phyloP scores from a whole-genome alignment of 2,113 vertebrate species.

The Actinemys pallida region DNA sequence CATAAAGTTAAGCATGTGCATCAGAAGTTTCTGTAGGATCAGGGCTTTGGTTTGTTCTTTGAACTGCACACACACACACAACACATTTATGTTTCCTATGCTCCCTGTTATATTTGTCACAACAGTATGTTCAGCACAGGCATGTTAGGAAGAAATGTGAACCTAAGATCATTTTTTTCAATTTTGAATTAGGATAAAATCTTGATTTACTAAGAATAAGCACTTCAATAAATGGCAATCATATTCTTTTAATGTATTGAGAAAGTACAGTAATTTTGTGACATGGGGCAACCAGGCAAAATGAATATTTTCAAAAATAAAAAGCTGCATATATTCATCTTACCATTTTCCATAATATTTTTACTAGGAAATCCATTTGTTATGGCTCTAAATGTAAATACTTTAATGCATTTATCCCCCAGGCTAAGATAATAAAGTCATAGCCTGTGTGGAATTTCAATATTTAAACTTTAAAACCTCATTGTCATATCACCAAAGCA shows the following conservation, averaged over 20 bases:
- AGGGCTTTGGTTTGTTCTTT: not conserved
- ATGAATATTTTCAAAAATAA: not conserved
- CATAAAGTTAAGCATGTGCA: not conserved
- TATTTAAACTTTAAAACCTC: not conserved
- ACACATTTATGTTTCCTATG: not conserved
- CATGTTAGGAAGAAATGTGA: not conserved
- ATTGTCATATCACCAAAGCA: not conserved
- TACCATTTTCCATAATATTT: fast-evolving
- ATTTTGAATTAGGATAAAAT: not conserved
- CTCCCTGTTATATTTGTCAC: not conserved
- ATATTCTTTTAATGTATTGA: not conserved
- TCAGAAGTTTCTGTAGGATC: not conserved
- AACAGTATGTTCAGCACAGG: not conserved
- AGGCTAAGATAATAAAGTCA: fast-evolving
- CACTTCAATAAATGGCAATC: not conserved
- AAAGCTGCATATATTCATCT: not conserved
- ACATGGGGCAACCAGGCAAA: not conserved
- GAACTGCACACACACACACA: fast-evolving
- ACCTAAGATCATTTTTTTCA: not conserved
- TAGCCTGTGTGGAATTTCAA: not conserved
- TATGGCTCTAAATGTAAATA: not conserved
- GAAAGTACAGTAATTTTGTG: not conserved
- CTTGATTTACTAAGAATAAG: not conserved
- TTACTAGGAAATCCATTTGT: not conserved
- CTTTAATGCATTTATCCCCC: not conserved